Percentiles rank a stretch among this genome's conserved stretches.
phyloP scores from a whole-genome alignment of 2,888 invertebrate species.

The Epicampocera succincta region DNA sequence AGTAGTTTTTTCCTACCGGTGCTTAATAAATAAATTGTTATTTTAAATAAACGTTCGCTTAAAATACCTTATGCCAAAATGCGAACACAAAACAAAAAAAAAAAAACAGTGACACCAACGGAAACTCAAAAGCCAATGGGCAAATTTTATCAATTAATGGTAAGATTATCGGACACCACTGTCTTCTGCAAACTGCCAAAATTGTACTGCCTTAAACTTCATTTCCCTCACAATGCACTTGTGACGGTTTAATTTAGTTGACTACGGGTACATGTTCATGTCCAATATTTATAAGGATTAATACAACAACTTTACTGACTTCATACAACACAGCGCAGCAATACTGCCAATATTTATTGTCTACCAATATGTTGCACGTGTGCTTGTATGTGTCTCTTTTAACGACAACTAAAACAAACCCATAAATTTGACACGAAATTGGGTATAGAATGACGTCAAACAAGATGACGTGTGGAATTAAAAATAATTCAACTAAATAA shows the following conservation, averaged over 20 bases:
- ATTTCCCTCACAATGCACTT: conserved; percentile 71
- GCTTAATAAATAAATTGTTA: conserved; percentile 21
- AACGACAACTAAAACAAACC: conserved; percentile 13
- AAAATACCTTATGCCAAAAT: neutral
- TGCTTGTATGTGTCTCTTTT: neutral
- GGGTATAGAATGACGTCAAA: conserved; percentile 1
- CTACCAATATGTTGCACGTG: conserved; percentile 4
- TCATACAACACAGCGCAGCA: conserved; percentile 16
- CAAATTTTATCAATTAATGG: neutral
- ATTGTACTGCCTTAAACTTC: conserved; percentile 71
- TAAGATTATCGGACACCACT: neutral
- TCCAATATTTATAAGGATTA: conserved; percentile 50
- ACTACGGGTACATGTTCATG: conserved; percentile 34
- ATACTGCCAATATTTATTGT: conserved; percentile 54
- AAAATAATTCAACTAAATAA: conserved; percentile 14
- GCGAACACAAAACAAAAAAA: neutral
- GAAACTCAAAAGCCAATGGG: no score
- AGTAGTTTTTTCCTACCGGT: neutral
- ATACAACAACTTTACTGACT: conserved; percentile 38
- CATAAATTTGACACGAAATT: conserved; percentile 43
- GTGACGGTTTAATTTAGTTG: conserved; percentile 53
- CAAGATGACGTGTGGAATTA: neutral
- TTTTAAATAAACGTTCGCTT: conserved; percentile 13
- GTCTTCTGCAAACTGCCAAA: conserved; percentile 42
- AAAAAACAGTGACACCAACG: neutral